Base-by-base conservation (phyloP, 30 jellyfish, hydroid and myxozoan genomes). In the Rhopilema esculentum region DNA sequence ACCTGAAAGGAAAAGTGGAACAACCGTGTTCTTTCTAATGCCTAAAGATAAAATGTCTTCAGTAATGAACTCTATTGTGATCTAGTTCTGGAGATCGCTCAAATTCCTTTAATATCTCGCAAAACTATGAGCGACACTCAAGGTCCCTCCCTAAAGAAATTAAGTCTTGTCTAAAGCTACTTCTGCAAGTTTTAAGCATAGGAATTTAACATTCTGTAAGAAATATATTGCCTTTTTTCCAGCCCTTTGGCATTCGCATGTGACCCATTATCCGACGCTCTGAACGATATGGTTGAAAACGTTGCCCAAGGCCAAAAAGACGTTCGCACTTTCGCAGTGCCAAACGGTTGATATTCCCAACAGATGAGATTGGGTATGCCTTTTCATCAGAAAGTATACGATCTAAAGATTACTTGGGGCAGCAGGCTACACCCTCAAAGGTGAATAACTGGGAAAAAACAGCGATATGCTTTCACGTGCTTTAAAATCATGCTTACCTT, bases 221-320 rank as follows among this genome's bases (percentile, higher is more conserved):
- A 40, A 40, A 40, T 40, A 12, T 12, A 40, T 40, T 12, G 57
- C 9, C 12, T 40, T 12, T 12, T 12, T 2, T 2, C 12, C 57
- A 40, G 57, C 57, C 57, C 57, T 40, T 40, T 40, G 57, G 57
- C 57, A 12, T 2, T 40, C 12, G 57, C 57, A 40, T 40, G 57
- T 40, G 57, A 40, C 57, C 6, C 12, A 6, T 40, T 40, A 40
- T 12, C 9, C 6, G 57, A 12, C 57, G 57, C 57, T 6, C 6
- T 40, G 57, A 40, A 12, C 57, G 57, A 40, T 40, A 40, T 40
- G 57, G 57, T 40, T 40, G 57, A 40, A 63, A 78, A 78, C 32
- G 63, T 78, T 53, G 88, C 88, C 88, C 75, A 48, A 78, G 88
- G 88, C 88, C 88, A 78, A 78, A 78, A 23, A 66, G 16, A 32